Percentiles rank a stretch among this genome's conserved stretches.
Evolutionary conservation across 2,797 vertebrate genomes (phyloP).

Genomic region (Prionace glauca): DNA sequence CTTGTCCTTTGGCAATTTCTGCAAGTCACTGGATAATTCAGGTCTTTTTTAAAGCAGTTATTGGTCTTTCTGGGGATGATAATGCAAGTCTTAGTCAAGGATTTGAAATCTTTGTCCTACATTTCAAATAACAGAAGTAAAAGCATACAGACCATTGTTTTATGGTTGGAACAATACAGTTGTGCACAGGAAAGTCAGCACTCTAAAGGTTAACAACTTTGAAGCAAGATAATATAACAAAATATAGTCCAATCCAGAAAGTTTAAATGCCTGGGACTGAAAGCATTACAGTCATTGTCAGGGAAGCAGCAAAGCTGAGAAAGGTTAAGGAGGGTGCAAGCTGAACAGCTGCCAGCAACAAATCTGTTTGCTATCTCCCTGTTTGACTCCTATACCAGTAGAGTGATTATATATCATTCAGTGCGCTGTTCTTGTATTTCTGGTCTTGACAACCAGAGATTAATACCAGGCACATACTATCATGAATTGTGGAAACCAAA

Average conservation of each 20-base stretch:
- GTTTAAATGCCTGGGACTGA: background rate
- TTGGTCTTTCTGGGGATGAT: background rate
- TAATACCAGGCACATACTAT: background rate
- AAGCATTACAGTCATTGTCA: background rate
- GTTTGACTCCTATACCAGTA: conserved; percentile 14
- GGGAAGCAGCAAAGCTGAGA: background rate
- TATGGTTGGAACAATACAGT: background rate
- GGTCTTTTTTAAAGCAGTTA: background rate
- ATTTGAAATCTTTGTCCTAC: background rate
- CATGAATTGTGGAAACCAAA: conserved; percentile 32
- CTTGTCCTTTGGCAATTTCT: background rate
- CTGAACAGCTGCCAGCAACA: conserved; percentile 12
- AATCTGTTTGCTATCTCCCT: conserved; percentile 22
- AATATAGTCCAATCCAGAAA: background rate
- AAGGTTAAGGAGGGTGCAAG: conserved; percentile 24
- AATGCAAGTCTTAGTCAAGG: background rate
- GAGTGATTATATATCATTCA: conserved; percentile 9
- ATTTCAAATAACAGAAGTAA: conserved; percentile 2
- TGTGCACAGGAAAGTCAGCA: background rate
- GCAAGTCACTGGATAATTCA: background rate
- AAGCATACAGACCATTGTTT: background rate
- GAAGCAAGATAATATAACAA: background rate
- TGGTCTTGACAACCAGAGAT: background rate
- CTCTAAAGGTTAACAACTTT: background rate
- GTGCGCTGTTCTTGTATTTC: background rate